Base-by-base conservation (phyloP, 2,797 vertebrate genomes). In the Todus mexicanus region DNA sequence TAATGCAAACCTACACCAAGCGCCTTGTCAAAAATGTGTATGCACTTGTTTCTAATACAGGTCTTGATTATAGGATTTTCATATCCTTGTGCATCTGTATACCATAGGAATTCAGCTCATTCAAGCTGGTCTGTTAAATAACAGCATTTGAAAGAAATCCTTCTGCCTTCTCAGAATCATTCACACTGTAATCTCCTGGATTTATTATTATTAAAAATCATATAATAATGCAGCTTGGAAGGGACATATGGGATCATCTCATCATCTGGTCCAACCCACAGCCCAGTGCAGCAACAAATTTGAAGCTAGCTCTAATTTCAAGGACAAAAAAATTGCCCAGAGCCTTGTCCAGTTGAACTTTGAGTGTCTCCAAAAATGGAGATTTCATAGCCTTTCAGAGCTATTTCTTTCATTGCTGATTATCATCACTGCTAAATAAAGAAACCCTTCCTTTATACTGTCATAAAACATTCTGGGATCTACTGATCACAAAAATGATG, bases 51-150 rank as follows among this genome's bases (percentile, higher is more conserved):
- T 76, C 61, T 42, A 61, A 78, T 43, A 43, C 37, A 84, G 66
- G 78, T 54, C 54, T 85, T 78, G 53, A 88, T 59, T 89, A 54
- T 22, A 90, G 73, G 77, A 85, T 87, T 96, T 94, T 91, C 26
- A 12, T 78, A 45, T 25, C 12, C 63, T 87, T 42, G 64, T 88
- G 76, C 42, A 70, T 60, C 47, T 53, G 59, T 64, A 20, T 23
- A 16, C 47, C 84, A 48, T 42, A 90, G 87, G 90, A 82, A 95
- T 93, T 84, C 43, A 33, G 54, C 87, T 91, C 84, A 66, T 84
- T 93, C 83, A 68, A 76, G 75, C 57, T 69, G 18, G 43, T 95
- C 79, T 93, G 57, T 89, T 81, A 74, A 86, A 76, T 69, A 83
- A 87, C 63, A 89, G 82, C 18, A 64, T 84, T 84, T 66, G 27